These are phyloP conservation scores for Psittacula echo DNA, from an alignment of 2,797 vertebrate genomes.

Conservation along the genomic window DNA sequence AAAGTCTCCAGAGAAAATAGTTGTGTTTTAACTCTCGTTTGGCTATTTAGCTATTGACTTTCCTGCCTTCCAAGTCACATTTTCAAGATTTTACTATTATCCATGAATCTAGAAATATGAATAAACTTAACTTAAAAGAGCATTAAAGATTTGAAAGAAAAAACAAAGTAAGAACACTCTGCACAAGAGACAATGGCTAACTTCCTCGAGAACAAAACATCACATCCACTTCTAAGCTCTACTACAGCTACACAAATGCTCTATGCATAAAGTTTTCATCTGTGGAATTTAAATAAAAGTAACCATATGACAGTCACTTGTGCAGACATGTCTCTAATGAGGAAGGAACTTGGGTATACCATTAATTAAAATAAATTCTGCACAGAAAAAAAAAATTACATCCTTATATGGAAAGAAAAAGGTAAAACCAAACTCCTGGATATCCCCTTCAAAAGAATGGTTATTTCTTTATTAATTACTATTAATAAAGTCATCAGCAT, in stretches of 20 bases:
- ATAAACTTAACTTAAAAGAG: background rate
- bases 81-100: background rate
- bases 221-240: background rate
- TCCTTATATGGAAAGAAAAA: background rate
- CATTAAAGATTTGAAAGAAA: background rate
- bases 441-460: background rate
- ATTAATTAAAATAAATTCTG: background rate
- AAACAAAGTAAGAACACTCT: background rate
- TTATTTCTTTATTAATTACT: background rate
- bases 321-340: background rate
- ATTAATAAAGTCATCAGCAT: background rate
- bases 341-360: background rate
- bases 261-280: background rate
- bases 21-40: background rate
- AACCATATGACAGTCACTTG: background rate
- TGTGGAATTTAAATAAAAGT: background rate
- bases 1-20: background rate
- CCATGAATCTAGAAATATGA: background rate
- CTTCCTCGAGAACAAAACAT: background rate
- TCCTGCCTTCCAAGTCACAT: background rate
- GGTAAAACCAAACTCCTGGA: background rate
- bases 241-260: background rate
- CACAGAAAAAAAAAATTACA: background rate
- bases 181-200: background rate
- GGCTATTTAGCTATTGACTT: background rate